A percentile compares a stretch with the other conserved stretches of the same genome.
Conservation (phyloP, 2,888 invertebrate species). For the Oasisia sp. region DNA sequence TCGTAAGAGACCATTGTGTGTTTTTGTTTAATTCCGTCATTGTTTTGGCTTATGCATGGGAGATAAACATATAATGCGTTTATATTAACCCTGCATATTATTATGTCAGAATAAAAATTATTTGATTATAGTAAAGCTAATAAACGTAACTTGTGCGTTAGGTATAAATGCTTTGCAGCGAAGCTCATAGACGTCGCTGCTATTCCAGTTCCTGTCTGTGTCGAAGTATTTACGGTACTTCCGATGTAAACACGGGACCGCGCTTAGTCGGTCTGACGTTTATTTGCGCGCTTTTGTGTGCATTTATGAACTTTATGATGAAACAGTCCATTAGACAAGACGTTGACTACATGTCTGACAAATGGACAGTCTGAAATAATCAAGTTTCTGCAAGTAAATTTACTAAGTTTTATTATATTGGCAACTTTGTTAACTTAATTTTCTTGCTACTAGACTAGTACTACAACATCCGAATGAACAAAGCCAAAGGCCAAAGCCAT, state of each 20-base stretch:
- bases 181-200: conserved; percentile 13
- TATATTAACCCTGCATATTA: background rate
- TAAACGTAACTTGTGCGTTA: background rate
- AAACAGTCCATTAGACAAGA: background rate
- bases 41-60: background rate
- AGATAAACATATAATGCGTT: background rate
- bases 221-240: background rate
- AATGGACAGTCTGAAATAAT: background rate
- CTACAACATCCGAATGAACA: no score
- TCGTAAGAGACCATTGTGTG: background rate
- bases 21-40: background rate
- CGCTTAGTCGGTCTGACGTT: background rate
- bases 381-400: background rate
- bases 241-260: background rate
- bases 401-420: background rate
- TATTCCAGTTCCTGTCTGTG: background rate
- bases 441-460: no score
- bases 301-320: background rate
- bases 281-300: background rate
- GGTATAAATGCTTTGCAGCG: background rate
- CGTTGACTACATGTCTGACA: background rate
- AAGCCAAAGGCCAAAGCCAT: no score
- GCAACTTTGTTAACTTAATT: background rate
- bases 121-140: background rate
- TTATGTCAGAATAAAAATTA: background rate